phyloP scores from a whole-genome alignment of 2,888 invertebrate genomes.

The Ochropacha duplaris region DNA sequence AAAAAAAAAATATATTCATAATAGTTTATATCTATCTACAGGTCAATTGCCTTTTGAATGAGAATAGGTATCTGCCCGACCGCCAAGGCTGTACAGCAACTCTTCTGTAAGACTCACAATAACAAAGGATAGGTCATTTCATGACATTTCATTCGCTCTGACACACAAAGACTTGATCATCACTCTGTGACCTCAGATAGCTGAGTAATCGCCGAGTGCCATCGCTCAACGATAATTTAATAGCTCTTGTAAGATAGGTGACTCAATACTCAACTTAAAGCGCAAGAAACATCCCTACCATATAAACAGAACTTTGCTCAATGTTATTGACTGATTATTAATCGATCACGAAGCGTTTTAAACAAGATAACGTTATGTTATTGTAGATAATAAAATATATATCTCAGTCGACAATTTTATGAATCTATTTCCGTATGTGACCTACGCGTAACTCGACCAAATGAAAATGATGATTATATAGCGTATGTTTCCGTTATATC shows the following conservation, averaged over 20 bases:
- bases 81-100: too few relatives aligned
- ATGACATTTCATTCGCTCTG: background rate
- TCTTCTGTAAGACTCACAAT: background rate
- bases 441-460: background rate
- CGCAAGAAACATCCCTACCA: background rate
- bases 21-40: too few relatives aligned
- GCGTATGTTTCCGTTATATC: background rate
- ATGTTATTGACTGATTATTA: conserved; percentile 19
- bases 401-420: background rate
- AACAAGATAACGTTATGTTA: conserved; percentile 15
- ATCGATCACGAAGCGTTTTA: conserved; percentile 15
- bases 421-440: background rate
- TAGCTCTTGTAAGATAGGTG: background rate
- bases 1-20: too few relatives aligned
- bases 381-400: conserved; percentile 15
- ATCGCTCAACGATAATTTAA: background rate
- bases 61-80: too few relatives aligned
- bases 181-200: background rate
- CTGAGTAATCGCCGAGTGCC: background rate
- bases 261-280: background rate
- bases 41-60: too few relatives aligned
- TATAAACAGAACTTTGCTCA: conserved; percentile 8
- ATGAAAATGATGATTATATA: background rate
- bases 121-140: background rate
- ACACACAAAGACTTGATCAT: background rate